Base-by-base conservation (phyloP, 1,140 invertebrate genomes). In the Drosophila erecta region DNA sequence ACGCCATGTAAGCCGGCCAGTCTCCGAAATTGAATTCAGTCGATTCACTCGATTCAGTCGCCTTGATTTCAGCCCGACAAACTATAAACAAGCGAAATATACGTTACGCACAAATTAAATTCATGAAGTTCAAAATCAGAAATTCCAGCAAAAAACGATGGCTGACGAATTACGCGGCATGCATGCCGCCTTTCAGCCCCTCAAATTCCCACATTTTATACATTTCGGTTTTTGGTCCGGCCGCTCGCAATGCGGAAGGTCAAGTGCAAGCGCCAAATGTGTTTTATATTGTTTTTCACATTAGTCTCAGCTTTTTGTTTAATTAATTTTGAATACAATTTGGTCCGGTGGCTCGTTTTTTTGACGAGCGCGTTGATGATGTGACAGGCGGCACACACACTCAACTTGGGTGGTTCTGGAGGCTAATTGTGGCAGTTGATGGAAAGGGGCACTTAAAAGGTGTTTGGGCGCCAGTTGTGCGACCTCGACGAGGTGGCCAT, bases 201-300 rank as follows among this genome's bases (percentile, higher is more conserved):
- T 40, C 46, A 40, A 51, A 44, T 66, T 64, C 40, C 65, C 38
- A 30, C 57, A 49, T 51, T 30, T 41, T 14, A 33, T 40, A 30
- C 8, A 51, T 66, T 44, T 46, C 7, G 2, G 14, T 30, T 66
- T 15, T 44, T 44, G 22, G 30, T 22, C 30, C 20, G 60, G 67
- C 17, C 33, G 33, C 41, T 69, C 41, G 46, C 43, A 49, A 64
- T 46, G 62, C 38, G 64, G 64, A 71, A 70, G 67, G 67, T 71
- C 67, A 71, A 71, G 67, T 71, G 64, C 67, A 71, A 41, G 67
- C 67, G 67, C 67, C 67, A 71, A 71, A 70, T 71, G 67, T 71
- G 65, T 71, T 71, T 71, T 70, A 71, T 71, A 71, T 57, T 71
- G 65, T 71, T 70, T 71, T 57, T 57, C 20, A 71, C 67, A 71